These are phyloP conservation scores for Mechanitis messenoides DNA, from an alignment of 2,888 invertebrate genomes.

Conservation along the genomic window DNA sequence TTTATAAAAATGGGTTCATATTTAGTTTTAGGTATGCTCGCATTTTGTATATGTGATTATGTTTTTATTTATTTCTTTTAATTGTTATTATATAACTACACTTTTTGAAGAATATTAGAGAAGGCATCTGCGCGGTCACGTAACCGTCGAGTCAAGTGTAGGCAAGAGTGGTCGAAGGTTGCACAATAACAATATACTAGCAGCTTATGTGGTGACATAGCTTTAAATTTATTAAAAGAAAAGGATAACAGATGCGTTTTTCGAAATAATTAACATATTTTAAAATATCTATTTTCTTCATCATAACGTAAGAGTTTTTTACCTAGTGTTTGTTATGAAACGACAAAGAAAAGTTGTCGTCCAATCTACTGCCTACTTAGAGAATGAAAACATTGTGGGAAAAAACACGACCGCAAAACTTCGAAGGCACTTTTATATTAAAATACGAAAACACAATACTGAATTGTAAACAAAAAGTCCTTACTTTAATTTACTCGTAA, in stretches of 20 bases:
- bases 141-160: constrained; percentile 15
- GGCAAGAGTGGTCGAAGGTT: constrained; percentile 14
- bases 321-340: constrained; percentile 47
- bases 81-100: no score
- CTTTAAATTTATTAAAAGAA: not conserved
- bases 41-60: no score
- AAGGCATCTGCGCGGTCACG: constrained; percentile 17
- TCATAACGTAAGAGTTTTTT: constrained; percentile 34
- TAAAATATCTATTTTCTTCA: no score
- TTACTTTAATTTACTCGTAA: no score
- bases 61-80: no score
- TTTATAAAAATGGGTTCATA: no score
- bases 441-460: no score
- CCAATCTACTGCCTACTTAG: constrained; percentile 61
- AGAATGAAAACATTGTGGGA: constrained; percentile 52
- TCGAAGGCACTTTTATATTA: no score
- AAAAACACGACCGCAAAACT: not conserved
- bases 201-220: constrained; percentile 13
- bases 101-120: constrained; percentile 9
- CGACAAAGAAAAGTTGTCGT: constrained; percentile 61
- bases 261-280: no score
- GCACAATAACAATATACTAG: constrained; percentile 2
- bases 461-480: no score
- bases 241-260: no score
- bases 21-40: no score